Base-by-base conservation (phyloP, 2,888 invertebrate genomes). In the Chouioia cunea region DNA sequence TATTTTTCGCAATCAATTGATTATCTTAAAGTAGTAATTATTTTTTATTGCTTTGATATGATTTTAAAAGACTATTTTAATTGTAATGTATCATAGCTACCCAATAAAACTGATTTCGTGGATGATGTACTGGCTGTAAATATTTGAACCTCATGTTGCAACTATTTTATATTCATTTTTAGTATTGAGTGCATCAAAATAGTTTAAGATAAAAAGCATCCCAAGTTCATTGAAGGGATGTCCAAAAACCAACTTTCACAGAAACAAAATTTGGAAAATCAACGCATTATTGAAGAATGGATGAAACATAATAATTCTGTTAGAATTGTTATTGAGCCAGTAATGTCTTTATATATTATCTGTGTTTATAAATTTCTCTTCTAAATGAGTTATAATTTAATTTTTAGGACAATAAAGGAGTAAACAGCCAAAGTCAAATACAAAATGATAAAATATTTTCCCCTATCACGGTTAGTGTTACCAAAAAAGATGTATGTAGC, bases 201-300 rank as follows among this genome's bases (percentile, higher is more conserved):
- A 36, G 36, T 36, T 10, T 36, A 4, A 10, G 10, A 36, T 10
- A 6, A 10, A 36, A 12, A 36, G 6, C 36, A 36, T 36, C 10
- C 10, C 36, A 36, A 56, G n/a, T 18, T 59, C 15, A 43, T n/a
- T 47, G 36, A 62, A 71, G 71, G 63, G 16, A 71, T 71, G 71
- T 63, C 23, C 50, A 46, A 15, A 63, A 66, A 44, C 48, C 53
- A 36, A 63, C 63, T 2, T 10, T 10, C 15, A 6, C 2, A 2
- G 44, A 44, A 67, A 47, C 63, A 66, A 58, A 63, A 66, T 10
- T 53, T 43, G 14, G 66, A 71, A 71, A 71, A 71, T 57, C 53
- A 64, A 67, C 16, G 62, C n/a, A 15, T 58, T 14, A 64, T 71
- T 64, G 71, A 71, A 20, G 67, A 67, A 64, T 71, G 66, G 71